These are phyloP conservation scores for Sceloporus tristichus DNA, from an alignment of 2,113 vertebrate genomes.

Conservation along the genomic window DNA sequence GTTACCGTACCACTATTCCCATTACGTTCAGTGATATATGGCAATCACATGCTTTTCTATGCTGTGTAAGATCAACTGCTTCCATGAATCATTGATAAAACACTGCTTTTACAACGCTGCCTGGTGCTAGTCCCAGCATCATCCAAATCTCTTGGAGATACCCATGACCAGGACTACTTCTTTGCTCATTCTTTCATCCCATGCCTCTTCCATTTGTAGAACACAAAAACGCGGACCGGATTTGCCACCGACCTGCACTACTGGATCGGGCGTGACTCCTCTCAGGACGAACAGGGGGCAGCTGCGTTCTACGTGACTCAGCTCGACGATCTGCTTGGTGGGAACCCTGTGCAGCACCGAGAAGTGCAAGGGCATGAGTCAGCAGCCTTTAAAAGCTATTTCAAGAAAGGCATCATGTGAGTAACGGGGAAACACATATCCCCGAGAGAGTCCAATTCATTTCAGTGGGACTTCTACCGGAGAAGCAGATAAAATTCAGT, in stretches of 20 bases:
- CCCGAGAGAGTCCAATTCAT: neutral
- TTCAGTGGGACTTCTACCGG: neutral
- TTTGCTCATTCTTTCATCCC: neutral
- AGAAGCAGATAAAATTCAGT: too few relatives aligned
- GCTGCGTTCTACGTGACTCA: constrained; percentile 85
- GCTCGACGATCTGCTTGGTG: constrained; percentile 82
- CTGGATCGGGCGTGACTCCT: constrained; percentile 87
- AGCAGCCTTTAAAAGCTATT: constrained; percentile 86
- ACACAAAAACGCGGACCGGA: constrained; percentile 64
- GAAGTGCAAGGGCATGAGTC: constrained; percentile 89
- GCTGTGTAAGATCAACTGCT: too few relatives aligned
- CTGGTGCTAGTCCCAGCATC: too few relatives aligned
- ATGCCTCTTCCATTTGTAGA: constrained; percentile 65
- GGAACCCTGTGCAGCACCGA: constrained; percentile 86
- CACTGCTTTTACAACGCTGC: too few relatives aligned
- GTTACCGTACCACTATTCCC: too few relatives aligned
- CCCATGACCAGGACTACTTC: too few relatives aligned
- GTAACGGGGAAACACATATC: constrained; percentile 24
- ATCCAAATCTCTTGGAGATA: too few relatives aligned
- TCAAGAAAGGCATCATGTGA: constrained; percentile 89
- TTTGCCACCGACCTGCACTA: constrained; percentile 82
- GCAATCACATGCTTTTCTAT: too few relatives aligned
- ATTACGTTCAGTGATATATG: too few relatives aligned
- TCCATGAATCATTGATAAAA: too few relatives aligned
- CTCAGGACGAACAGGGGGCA: constrained; percentile 88